These are phyloP conservation scores for Schizothorax lantsangensis DNA, from an alignment of 2,797 vertebrate genomes.

Conservation along the genomic window DNA sequence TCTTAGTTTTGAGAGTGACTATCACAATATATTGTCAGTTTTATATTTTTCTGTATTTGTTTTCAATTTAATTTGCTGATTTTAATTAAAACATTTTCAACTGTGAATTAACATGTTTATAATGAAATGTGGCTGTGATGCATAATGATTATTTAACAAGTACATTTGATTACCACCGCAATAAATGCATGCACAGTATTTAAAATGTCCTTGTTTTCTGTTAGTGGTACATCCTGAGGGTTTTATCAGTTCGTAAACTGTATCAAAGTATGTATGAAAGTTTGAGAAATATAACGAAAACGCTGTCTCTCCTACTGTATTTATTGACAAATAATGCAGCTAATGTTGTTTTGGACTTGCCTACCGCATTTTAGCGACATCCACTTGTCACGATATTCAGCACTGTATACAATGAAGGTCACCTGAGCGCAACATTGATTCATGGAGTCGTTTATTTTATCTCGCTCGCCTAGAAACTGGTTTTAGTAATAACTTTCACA, in stretches of 20 bases:
- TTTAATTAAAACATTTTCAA: background rate
- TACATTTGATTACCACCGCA: background rate
- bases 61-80: background rate
- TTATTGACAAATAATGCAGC: background rate
- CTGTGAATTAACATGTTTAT: background rate
- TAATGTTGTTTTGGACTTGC: background rate
- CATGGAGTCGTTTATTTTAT: slow-evolving; percentile 40
- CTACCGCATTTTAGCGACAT: background rate
- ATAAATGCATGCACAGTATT: background rate
- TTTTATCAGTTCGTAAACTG: background rate
- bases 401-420: slow-evolving; percentile 39
- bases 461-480: slow-evolving; percentile 38
- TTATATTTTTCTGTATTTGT: background rate
- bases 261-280: background rate
- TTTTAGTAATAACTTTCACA: slow-evolving; percentile 56
- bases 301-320: background rate
- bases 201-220: background rate
- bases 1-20: background rate
- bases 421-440: slow-evolving; percentile 37
- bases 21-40: background rate
- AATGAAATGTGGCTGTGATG: background rate
- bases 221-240: background rate
- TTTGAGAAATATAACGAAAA: background rate
- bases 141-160: background rate
- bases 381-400: slow-evolving; percentile 2